phyloP scores from a whole-genome alignment of 2,113 vertebrate species.

The Benitochromis conjunctus region DNA sequence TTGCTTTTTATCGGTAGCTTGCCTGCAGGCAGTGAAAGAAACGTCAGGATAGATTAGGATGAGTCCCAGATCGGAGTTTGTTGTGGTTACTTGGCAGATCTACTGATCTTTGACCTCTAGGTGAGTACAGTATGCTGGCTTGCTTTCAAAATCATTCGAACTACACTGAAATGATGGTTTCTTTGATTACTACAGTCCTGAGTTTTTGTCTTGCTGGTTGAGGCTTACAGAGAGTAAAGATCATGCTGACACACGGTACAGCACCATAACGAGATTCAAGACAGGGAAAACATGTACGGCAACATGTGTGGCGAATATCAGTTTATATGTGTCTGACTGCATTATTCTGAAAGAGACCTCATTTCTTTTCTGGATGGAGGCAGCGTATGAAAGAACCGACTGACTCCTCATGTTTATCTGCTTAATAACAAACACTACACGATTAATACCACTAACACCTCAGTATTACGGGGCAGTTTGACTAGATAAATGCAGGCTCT shows the following conservation, averaged over 20 bases:
- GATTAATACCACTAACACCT: neutral
- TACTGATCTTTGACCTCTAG: neutral
- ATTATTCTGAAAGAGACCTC: neutral
- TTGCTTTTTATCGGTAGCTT: neutral
- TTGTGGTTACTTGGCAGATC: neutral
- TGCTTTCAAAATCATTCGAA: neutral
- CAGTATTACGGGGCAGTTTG: neutral
- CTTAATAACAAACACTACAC: neutral
- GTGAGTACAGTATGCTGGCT: neutral
- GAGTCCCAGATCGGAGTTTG: neutral
- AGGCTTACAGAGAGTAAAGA: neutral
- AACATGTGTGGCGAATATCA: neutral
- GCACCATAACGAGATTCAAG: neutral
- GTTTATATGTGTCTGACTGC: neutral
- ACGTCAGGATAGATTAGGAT: neutral
- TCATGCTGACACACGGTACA: neutral
- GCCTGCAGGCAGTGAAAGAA: neutral
- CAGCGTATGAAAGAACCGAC: neutral
- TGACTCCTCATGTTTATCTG: neutral
- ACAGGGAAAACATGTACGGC: neutral
- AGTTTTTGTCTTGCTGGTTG: neutral
- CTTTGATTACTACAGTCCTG: neutral
- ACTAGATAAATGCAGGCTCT: neutral
- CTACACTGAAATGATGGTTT: neutral
- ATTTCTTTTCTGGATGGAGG: neutral